phyloP scores from a whole-genome alignment of 1,140 invertebrate genomes.

The Piezodorus guildinii region DNA sequence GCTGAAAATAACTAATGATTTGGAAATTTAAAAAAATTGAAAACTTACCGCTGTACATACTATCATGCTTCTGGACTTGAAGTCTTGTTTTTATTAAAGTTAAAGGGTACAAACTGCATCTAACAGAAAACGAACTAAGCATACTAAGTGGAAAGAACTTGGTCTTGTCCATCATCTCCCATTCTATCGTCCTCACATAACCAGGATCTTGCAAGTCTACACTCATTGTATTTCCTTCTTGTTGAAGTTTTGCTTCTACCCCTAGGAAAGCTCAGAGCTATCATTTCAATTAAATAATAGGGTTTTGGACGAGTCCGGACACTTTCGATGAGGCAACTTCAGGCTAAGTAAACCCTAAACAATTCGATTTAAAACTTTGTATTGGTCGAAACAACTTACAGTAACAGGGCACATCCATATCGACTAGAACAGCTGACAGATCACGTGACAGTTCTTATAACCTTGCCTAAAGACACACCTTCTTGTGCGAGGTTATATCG shows the following conservation, averaged over 20 bases:
- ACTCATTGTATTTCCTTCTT: background rate
- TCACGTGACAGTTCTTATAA: background rate
- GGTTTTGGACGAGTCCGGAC: too few species aligned
- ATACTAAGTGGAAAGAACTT: slow-evolving; percentile 88
- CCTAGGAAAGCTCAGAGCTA: background rate
- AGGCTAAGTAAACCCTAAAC: slow-evolving; percentile 6
- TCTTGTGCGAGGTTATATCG: too few species aligned
- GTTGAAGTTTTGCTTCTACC: background rate
- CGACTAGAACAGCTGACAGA: slow-evolving; percentile 2
- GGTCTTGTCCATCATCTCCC: slow-evolving; percentile 96
- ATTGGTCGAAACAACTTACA: background rate
- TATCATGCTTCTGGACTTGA: slow-evolving; percentile 74
- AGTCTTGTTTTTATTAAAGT: slow-evolving; percentile 94
- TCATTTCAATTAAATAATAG: slow-evolving; percentile 3
- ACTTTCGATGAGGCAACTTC: background rate
- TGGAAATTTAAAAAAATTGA: background rate
- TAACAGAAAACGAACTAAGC: slow-evolving; percentile 70
- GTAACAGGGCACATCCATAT: background rate
- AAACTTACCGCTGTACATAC: slow-evolving; percentile 60
- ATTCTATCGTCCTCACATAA: slow-evolving; percentile 66
- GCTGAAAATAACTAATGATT: too few species aligned
- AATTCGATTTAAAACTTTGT: background rate
- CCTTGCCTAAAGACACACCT: background rate
- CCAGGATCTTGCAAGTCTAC: slow-evolving; percentile 7
- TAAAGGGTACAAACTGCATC: slow-evolving; percentile 85